These are phyloP conservation scores for Heliocidaris tuberculata DNA, from an alignment of 35 echinoderm and acorn worm genomes.

Conservation along the genomic window DNA sequence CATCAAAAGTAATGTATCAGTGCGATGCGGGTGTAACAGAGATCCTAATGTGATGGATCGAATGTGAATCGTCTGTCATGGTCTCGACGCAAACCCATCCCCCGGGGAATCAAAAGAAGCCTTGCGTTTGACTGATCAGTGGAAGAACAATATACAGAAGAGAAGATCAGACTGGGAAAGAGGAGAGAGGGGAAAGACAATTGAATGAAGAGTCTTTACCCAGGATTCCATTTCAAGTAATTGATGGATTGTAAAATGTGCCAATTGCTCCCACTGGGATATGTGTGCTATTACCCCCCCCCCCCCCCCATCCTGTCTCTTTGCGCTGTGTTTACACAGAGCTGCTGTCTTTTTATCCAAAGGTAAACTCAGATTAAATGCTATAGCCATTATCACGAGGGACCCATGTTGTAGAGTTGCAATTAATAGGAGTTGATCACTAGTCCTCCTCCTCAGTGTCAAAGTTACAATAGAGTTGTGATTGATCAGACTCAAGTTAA, in stretches of 20 bases:
- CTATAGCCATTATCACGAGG: too few relatives aligned
- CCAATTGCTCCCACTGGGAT: neutral
- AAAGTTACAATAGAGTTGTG: too few relatives aligned
- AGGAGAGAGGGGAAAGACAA: neutral
- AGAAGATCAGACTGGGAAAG: neutral
- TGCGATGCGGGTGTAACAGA: neutral
- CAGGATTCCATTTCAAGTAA: neutral
- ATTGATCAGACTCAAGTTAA: too few relatives aligned
- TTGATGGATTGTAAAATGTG: neutral
- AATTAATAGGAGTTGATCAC: too few relatives aligned
- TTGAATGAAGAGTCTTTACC: conserved; percentile 2
- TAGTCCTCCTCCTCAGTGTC: too few relatives aligned
- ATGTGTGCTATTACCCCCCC: neutral
- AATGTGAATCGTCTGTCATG: neutral
- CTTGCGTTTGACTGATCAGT: neutral
- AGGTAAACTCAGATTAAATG: too few relatives aligned
- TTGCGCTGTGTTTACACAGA: neutral
- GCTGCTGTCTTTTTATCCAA: too few relatives aligned
- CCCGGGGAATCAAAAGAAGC: neutral
- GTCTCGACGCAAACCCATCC: neutral
- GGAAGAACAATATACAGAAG: neutral
- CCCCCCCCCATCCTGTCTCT: neutral
- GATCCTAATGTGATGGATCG: neutral
- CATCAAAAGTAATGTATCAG: neutral
- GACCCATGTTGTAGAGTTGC: too few relatives aligned